Evolutionary conservation across 2,113 vertebrate species (phyloP).

Genomic region (Diadophis punctatus): DNA sequence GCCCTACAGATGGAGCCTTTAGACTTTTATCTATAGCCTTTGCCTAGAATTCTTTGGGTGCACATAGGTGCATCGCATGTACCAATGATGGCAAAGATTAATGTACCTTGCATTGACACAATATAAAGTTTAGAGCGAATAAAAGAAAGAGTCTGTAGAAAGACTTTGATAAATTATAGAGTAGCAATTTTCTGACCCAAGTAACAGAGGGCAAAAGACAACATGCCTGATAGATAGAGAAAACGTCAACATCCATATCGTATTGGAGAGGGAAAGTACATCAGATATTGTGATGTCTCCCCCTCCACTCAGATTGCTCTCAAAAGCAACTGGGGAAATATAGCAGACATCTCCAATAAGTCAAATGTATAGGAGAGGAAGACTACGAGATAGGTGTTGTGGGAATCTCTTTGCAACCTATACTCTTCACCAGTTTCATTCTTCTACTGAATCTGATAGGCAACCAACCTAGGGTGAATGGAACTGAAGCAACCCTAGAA

Average conservation of each 20-base stretch:
- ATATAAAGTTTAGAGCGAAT: constrained; percentile 72
- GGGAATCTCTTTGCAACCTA: background rate
- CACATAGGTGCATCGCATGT: constrained; percentile 36
- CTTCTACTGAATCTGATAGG: background rate
- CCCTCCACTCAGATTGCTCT: constrained; percentile 52
- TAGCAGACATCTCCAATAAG: constrained; percentile 49
- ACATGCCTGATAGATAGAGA: constrained; percentile 76
- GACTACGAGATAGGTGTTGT: background rate
- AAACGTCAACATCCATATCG: constrained; percentile 74
- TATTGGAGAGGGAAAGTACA: constrained; percentile 68
- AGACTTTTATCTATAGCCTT: constrained; percentile 6
- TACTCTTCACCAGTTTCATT: background rate
- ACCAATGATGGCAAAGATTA: constrained; percentile 62
- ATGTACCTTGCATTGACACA: constrained; percentile 65
- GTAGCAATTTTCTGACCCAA: constrained; percentile 77
- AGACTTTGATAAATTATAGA: constrained; percentile 79
- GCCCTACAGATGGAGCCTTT: background rate
- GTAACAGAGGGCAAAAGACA: constrained; percentile 73
- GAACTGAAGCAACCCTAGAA: background rate
- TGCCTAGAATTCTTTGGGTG: constrained; percentile 51
- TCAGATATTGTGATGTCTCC: constrained; percentile 61
- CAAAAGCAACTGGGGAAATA: constrained; percentile 49
- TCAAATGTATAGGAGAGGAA: constrained; percentile 48
- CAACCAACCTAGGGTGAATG: background rate
- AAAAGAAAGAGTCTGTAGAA: constrained; percentile 69